phyloP scores from a whole-genome alignment of 1,140 invertebrate species.

The Lucilia cuprina region DNA sequence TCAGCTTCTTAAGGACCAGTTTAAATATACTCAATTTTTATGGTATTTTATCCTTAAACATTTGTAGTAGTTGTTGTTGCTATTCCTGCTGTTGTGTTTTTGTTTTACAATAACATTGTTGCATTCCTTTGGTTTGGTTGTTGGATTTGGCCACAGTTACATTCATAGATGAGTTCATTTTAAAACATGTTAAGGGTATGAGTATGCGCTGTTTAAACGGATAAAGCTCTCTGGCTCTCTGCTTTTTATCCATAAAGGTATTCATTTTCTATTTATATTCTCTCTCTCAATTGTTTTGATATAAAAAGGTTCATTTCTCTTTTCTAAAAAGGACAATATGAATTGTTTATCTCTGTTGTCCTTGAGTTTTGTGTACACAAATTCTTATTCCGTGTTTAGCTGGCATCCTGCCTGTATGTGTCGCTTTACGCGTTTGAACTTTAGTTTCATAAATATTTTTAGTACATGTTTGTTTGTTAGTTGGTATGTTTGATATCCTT shows the following conservation, averaged over 20 bases:
- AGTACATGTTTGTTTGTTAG: too few relatives aligned
- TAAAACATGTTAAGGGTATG: not conserved
- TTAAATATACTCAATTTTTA: slow-evolving; percentile 27
- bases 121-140: slow-evolving; percentile 21
- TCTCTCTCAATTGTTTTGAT: not conserved
- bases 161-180: slow-evolving; percentile 9
- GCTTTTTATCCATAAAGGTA: not conserved
- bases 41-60: slow-evolving; percentile 10
- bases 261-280: not conserved
- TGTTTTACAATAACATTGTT: slow-evolving; percentile 21
- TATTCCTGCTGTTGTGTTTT: too few relatives aligned
- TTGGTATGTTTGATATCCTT: not conserved
- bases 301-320: not conserved
- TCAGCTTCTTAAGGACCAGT: slow-evolving; percentile 21
- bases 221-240: not conserved
- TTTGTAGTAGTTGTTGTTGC: not conserved
- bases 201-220: not conserved
- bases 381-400: not conserved
- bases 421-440: not conserved
- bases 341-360: not conserved
- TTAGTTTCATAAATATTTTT: not conserved
- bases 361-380: slow-evolving; percentile 5
- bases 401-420: not conserved
- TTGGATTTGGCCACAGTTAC: not conserved
- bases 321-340: not conserved